phyloP scores from a whole-genome alignment of 2,113 vertebrate species.

The Cavia porcellus region DNA sequence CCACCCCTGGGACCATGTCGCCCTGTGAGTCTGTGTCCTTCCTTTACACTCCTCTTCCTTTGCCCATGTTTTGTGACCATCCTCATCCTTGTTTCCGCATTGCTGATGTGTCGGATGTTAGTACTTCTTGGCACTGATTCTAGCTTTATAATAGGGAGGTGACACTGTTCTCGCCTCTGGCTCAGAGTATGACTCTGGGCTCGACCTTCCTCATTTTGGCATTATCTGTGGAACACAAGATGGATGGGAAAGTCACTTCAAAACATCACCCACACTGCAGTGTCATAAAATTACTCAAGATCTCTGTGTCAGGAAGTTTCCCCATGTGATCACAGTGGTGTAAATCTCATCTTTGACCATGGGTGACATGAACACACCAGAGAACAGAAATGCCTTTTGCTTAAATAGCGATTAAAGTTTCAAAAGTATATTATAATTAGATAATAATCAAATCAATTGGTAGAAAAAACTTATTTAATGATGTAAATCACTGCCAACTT shows the following conservation, averaged over 20 bases:
- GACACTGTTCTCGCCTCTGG: rapidly evolving
- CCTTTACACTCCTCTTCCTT: too few species aligned
- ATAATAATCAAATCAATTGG: background rate
- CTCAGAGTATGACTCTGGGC: background rate
- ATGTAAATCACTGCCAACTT: background rate
- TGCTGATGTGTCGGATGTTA: background rate
- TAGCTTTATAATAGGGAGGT: background rate
- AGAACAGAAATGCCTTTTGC: background rate
- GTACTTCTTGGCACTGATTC: rapidly evolving
- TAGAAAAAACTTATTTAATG: background rate
- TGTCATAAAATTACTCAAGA: background rate
- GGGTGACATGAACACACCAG: background rate
- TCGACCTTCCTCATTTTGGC: background rate
- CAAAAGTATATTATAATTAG: background rate
- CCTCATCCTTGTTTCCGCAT: rapidly evolving
- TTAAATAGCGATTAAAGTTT: background rate
- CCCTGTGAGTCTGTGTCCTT: rapidly evolving
- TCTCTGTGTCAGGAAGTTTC: background rate
- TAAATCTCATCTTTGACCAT: background rate
- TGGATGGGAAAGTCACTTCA: background rate
- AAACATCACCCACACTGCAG: background rate
- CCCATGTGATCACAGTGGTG: rapidly evolving
- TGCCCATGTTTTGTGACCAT: too few species aligned
- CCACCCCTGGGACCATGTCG: too few species aligned
- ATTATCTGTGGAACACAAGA: background rate